phyloP scores from a whole-genome alignment of 2,888 invertebrate species.

The Synergus laeviventris region DNA sequence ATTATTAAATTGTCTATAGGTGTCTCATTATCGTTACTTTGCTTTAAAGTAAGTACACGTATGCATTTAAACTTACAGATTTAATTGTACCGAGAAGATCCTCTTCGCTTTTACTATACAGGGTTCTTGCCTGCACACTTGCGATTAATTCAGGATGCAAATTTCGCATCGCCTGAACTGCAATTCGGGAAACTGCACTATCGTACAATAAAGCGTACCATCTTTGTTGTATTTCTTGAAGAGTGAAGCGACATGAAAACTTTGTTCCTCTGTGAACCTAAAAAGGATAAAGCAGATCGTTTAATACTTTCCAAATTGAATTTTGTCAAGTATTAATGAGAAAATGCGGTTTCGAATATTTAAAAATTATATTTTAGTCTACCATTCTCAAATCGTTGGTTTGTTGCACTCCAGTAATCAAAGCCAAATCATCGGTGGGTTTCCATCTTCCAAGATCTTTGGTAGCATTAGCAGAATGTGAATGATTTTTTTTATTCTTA shows the following conservation, averaged over 20 bases:
- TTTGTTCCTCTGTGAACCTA: constrained; percentile 93
- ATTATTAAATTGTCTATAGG: neutral
- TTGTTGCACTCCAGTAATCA: constrained; percentile 96
- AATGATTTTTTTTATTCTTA: constrained; percentile 80
- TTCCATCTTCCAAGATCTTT: constrained; percentile 97
- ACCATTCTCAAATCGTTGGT: constrained; percentile 87
- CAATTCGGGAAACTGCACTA: constrained; percentile 93
- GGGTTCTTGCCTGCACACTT: constrained; percentile 90
- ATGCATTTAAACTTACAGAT: constrained; percentile 79
- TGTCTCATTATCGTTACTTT: neutral
- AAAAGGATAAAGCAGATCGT: neutral
- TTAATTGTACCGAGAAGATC: constrained; percentile 88
- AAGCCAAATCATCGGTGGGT: constrained; percentile 95
- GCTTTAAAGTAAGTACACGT: neutral
- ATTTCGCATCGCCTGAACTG: constrained; percentile 94
- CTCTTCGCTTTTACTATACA: constrained; percentile 94
- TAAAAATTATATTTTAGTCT: constrained; percentile 4
- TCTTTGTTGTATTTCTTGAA: constrained; percentile 94
- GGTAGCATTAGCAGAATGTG: constrained; percentile 83
- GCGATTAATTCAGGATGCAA: constrained; percentile 93
- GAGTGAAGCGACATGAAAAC: constrained; percentile 96
- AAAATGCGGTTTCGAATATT: neutral
- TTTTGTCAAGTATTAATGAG: neutral
- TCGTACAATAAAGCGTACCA: constrained; percentile 98
- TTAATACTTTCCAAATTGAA: neutral